These are phyloP conservation scores for Temnothorax longispinosus DNA, from an alignment of 1,140 invertebrate species.

Conservation along the genomic window DNA sequence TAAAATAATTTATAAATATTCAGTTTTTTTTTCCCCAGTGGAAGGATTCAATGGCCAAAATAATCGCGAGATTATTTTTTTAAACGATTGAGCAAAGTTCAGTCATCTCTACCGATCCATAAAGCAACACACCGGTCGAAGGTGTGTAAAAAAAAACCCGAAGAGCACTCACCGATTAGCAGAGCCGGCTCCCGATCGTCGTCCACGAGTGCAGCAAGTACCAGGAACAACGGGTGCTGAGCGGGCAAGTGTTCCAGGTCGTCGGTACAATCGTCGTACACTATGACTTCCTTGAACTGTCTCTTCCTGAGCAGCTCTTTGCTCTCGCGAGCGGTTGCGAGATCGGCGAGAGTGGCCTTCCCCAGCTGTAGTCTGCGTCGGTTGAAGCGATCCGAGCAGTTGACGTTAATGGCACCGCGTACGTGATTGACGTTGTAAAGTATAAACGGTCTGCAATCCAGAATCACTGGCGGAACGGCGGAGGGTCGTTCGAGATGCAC, in stretches of 20 bases:
- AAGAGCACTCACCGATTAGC: constrained; percentile 89
- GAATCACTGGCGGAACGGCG: constrained; percentile 84
- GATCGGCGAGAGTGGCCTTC: constrained; percentile 89
- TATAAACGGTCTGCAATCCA: constrained; percentile 92
- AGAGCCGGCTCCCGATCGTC: constrained; percentile 90
- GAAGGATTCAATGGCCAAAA: background rate
- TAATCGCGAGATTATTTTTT: background rate
- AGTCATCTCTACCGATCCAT: background rate
- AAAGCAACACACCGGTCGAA: background rate
- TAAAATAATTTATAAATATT: background rate
- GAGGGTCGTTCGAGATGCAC: constrained; percentile 62
- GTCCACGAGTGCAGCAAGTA: constrained; percentile 89
- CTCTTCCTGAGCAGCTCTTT: constrained; percentile 88
- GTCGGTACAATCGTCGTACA: constrained; percentile 90
- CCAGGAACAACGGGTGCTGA: constrained; percentile 89
- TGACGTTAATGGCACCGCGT: constrained; percentile 91
- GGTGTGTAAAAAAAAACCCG: background rate
- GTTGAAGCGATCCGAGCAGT: constrained; percentile 91
- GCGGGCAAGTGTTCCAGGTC: constrained; percentile 88
- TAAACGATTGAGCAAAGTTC: background rate
- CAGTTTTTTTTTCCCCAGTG: background rate
- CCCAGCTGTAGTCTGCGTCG: constrained; percentile 89
- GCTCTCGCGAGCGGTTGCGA: constrained; percentile 88
- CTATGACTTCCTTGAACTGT: constrained; percentile 88
- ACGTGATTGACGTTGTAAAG: constrained; percentile 91